Base-by-base conservation (phyloP, 1,140 invertebrate species). In the Belonocnema kinseyi region DNA sequence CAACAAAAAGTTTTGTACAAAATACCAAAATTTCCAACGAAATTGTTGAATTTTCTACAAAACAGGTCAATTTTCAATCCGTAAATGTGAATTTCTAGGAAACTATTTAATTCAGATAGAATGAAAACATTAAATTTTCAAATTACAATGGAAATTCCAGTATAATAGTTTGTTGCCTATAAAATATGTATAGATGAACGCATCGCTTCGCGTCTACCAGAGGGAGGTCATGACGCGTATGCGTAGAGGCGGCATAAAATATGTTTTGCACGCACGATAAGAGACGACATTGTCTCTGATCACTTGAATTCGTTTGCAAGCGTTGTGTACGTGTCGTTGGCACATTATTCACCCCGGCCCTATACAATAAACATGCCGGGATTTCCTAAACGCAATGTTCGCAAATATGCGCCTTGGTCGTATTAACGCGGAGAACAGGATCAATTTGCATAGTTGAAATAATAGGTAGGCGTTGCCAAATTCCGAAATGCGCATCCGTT, bases 231-330 rank as follows among this genome's bases (percentile, higher is more conserved):
- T 7, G 12, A 66, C 14, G 58, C 58, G 58, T 66, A 40, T 14
- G 6, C 5, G 61, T 54, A 46, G 26, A 33, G 26, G 21, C 26
- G 26, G 17, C 12, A n/a, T 66, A 66, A 66, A 66, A 66, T 66
- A 66, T 66, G 61, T 66, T 66, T 66, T 66, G 61, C 61, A 66
- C 33, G 61, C 61, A 66, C 61, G 61, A 66, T 66, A 66, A 66
- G 61, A 66, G 61, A 16, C 61, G 61, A 66, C 61, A 66, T 66
- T 66, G 61, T 66, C 61, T 66, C 61, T 46, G 61, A 66, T 66
- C 26, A 66, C 61, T 66, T 66, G 61, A 40, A 66, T 66, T 66
- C 61, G 26, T 66, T 66, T 61, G 58, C 26, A 3, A 61, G 21
- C 58, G 58, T 61, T 66, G 26, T 26, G 26, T 66, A 66, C 61